Conservation (phyloP, 2,888 invertebrate species). For the Lasioglossum malachurum region DNA sequence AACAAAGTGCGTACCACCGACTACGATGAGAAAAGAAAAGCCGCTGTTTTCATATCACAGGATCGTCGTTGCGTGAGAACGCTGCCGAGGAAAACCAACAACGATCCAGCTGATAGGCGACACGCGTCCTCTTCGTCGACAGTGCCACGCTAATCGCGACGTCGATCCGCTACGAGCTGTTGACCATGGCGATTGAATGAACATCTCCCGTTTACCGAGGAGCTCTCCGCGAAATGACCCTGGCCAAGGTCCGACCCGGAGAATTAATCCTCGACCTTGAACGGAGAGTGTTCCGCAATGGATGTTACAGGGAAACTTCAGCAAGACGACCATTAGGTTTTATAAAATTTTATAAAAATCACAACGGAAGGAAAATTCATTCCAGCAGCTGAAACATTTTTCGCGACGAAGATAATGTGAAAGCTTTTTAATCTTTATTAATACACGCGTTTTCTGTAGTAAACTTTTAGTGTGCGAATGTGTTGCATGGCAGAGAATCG, state of each 20-base stretch:
- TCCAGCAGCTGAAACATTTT: not conserved
- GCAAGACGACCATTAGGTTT: not conserved
- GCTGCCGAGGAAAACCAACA: not conserved
- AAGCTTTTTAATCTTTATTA: not conserved
- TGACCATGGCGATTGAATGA: slow-evolving; percentile 37
- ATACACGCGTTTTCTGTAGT: not conserved
- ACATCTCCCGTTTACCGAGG: not conserved
- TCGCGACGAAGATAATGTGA: not conserved
- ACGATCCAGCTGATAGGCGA: not conserved
- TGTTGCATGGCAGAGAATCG: not conserved
- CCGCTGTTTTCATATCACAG: not conserved
- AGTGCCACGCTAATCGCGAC: slow-evolving; percentile 27
- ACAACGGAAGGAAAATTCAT: not conserved
- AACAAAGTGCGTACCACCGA: not conserved
- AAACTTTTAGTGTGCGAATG: not conserved
- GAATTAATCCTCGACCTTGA: slow-evolving; percentile 35
- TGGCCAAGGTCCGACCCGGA: not conserved
- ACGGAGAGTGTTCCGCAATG: not conserved
- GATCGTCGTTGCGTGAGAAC: not conserved
- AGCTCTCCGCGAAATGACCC: not conserved
- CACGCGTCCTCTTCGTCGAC: slow-evolving; percentile 3
- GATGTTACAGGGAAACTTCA: not conserved
- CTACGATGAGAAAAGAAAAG: not conserved
- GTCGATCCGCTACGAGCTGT: slow-evolving; percentile 29
- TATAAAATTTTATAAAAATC: not conserved